Evolutionary conservation across 2,888 invertebrate genomes (phyloP).

Genomic region (Morinoia aosen): DNA sequence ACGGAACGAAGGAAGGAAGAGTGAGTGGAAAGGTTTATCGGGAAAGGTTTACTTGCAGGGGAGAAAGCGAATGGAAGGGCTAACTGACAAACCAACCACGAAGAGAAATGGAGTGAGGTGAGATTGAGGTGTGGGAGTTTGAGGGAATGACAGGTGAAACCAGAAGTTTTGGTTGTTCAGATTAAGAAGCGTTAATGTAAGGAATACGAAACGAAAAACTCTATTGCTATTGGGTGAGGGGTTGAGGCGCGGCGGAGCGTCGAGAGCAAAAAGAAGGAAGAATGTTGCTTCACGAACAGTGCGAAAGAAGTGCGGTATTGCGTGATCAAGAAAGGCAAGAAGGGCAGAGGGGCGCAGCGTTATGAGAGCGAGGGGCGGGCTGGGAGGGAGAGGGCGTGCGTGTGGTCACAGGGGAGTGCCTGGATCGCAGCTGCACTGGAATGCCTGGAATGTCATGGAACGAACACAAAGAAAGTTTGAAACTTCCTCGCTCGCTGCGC

Average conservation of each 20-base stretch:
- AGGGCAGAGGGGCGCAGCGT: background rate
- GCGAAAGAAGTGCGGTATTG: background rate
- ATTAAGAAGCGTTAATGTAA: too few species aligned
- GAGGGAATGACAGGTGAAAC: too few species aligned
- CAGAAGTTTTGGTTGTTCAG: too few species aligned
- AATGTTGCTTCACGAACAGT: background rate
- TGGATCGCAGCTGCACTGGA: constrained; percentile 42
- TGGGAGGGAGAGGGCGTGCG: background rate
- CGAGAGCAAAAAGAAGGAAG: background rate
- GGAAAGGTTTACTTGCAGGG: too few species aligned
- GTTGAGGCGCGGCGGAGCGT: too few species aligned
- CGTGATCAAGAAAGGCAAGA: background rate
- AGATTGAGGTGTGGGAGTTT: background rate
- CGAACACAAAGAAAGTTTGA: constrained; percentile 48
- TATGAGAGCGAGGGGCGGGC: background rate
- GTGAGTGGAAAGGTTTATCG: background rate
- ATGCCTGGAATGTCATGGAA: constrained; percentile 40
- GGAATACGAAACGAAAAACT: too few species aligned
- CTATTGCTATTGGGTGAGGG: too few species aligned
- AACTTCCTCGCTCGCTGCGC: background rate
- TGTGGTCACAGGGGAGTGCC: constrained; percentile 24
- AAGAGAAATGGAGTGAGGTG: background rate
- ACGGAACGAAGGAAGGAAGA: background rate
- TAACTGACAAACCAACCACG: background rate
- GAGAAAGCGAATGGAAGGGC: too few species aligned